Evolutionary conservation across 2,888 invertebrate species (phyloP).

Genomic region (Melanchra persicariae): DNA sequence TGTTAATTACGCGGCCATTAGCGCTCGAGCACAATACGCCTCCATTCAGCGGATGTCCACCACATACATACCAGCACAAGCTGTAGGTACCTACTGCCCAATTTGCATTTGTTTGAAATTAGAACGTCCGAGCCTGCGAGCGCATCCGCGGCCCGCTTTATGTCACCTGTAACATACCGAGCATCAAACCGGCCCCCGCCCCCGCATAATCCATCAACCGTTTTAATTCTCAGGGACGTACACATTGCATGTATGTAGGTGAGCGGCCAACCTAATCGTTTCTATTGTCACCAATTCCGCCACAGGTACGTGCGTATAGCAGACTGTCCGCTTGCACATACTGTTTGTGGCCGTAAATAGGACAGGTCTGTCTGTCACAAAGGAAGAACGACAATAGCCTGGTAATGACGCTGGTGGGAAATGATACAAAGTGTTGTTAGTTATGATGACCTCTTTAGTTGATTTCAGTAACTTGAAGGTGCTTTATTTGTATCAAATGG

Average conservation of each 20-base stretch:
- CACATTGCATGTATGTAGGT: conserved; percentile 54
- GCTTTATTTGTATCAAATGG: background rate
- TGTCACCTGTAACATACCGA: conserved; percentile 75
- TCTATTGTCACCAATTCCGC: conserved; percentile 72
- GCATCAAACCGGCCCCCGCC: conserved; percentile 53
- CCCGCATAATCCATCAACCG: conserved; percentile 68
- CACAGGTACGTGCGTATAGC: conserved; percentile 51
- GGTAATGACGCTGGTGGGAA: conserved; percentile 23
- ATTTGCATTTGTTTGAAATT: conserved; percentile 89
- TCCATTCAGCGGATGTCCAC: conserved; percentile 87
- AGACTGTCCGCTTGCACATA: conserved; percentile 41
- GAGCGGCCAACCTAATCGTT: conserved; percentile 77
- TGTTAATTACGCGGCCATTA: conserved; percentile 88
- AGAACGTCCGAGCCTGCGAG: conserved; percentile 73
- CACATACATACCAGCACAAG: conserved; percentile 71
- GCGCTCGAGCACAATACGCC: conserved; percentile 84
- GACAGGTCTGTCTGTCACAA: conserved; percentile 38
- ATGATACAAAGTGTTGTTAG: conserved; percentile 36
- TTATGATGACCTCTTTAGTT: conserved; percentile 33
- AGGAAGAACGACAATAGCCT: conserved; percentile 36
- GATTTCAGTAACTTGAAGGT: conserved; percentile 9
- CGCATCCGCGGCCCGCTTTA: conserved; percentile 74
- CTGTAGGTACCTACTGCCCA: conserved; percentile 70
- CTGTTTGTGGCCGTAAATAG: conserved; percentile 37
- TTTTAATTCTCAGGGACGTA: conserved; percentile 73